Conservation (phyloP, 1,140 invertebrate species). For the Palaemon carinicauda region DNA sequence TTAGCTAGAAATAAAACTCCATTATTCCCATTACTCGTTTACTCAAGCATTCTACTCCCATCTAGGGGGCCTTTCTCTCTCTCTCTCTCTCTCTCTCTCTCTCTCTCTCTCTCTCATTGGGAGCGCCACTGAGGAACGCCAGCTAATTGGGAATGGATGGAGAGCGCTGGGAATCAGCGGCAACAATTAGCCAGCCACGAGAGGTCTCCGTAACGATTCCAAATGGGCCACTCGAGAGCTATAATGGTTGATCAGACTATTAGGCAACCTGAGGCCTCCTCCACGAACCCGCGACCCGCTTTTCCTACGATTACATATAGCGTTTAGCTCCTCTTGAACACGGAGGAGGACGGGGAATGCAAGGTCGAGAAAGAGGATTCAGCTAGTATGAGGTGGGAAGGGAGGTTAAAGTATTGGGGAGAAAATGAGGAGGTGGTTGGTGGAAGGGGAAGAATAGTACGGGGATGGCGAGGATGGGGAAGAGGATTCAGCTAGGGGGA, state of each 20-base stretch:
- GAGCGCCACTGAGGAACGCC: neutral
- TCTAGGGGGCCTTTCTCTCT: too few relatives aligned
- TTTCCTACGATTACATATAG: neutral
- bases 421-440: neutral
- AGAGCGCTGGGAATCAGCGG: conserved; percentile 36
- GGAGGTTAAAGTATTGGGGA: neutral
- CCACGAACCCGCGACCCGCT: neutral
- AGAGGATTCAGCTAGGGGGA: too few relatives aligned
- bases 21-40: neutral
- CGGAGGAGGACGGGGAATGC: neutral
- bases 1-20: neutral
- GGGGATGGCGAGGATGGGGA: neutral
- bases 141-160: conserved; percentile 28
- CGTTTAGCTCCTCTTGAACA: neutral
- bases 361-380: neutral
- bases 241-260: conserved; percentile 37
- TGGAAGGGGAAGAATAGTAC: neutral
- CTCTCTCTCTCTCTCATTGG: neutral
- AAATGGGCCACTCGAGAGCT: conserved; percentile 14
- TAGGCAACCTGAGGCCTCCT: conserved; percentile 21
- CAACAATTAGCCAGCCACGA: conserved; percentile 28
- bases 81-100: neutral
- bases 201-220: conserved; percentile 18
- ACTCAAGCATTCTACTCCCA: neutral
- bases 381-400: neutral